These are phyloP conservation scores for Neoniphon sammara DNA, from an alignment of 2,797 vertebrate species.

Conservation along the genomic window DNA sequence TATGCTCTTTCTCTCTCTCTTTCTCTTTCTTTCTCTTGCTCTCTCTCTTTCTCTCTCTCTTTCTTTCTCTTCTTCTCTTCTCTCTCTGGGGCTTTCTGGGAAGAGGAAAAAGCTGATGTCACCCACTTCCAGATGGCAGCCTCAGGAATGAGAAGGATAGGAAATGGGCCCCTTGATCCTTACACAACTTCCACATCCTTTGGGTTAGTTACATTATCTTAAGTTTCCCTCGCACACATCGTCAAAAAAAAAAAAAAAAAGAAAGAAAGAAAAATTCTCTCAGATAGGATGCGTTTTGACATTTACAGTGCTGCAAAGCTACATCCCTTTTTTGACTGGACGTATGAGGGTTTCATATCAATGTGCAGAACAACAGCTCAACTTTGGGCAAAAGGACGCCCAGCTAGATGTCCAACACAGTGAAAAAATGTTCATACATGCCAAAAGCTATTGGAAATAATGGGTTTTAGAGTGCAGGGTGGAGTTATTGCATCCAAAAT, in stretches of 20 bases:
- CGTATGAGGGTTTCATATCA: too few species aligned
- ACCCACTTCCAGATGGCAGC: conserved; percentile 56
- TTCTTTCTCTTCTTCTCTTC: not conserved
- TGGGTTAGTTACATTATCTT: conserved; percentile 24
- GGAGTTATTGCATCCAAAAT: too few species aligned
- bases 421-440: too few species aligned
- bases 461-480: too few species aligned
- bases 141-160: conserved; percentile 40
- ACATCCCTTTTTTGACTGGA: too few species aligned
- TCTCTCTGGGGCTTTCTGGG: conserved; percentile 53
- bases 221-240: not conserved
- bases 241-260: not conserved
- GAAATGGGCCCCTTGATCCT: conserved; percentile 48
- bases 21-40: not conserved
- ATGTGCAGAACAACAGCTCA: too few species aligned
- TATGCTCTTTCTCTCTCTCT: not conserved
- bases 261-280: conserved; percentile 10
- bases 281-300: not conserved
- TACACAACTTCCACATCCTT: conserved; percentile 44
- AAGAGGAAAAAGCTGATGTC: conserved; percentile 67
- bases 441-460: too few species aligned
- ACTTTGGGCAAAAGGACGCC: too few species aligned
- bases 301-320: too few species aligned
- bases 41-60: not conserved
- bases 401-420: too few species aligned